Percentiles rank a stretch among this genome's conserved stretches.
phyloP scores from a whole-genome alignment of 2,888 invertebrate species.

The Eupithecia pulchellata region DNA sequence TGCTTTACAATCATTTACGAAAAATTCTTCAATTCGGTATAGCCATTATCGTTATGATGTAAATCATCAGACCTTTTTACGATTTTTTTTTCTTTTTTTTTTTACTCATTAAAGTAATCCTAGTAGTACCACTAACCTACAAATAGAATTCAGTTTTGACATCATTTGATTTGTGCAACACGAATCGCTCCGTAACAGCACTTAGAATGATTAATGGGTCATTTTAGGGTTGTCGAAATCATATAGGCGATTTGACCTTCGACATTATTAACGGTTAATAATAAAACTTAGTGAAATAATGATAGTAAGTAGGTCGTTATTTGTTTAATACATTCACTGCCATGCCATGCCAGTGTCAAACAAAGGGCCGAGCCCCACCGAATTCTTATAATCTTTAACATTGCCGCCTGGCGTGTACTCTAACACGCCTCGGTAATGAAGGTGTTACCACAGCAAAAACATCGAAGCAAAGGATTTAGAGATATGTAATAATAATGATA shows the following conservation, averaged over 20 bases:
- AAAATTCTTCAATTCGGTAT: no score
- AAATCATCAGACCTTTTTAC: neutral
- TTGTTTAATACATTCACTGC: neutral
- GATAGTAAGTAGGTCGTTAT: neutral
- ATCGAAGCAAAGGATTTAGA: no score
- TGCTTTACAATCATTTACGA: no score
- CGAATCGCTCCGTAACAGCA: conserved; percentile 21
- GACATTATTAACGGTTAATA: neutral
- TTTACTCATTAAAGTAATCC: neutral
- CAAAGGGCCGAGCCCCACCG: neutral
- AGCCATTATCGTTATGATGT: neutral
- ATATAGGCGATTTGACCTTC: neutral
- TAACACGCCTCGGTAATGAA: no score
- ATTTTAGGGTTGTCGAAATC: conserved; percentile 30
- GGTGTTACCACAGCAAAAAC: no score
- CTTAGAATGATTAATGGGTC: conserved; percentile 36
- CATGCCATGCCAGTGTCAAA: neutral
- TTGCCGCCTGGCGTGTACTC: no score
- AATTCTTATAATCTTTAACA: no score
- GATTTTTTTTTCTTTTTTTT: no score
- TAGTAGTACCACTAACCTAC: neutral
- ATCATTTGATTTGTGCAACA: conserved; percentile 35
- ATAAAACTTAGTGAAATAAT: neutral
- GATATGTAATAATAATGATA: no score
- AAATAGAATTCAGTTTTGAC: conserved; percentile 27